Evolutionary conservation across 2,113 vertebrate species (phyloP).

Genomic region (Azemiops feae): DNA sequence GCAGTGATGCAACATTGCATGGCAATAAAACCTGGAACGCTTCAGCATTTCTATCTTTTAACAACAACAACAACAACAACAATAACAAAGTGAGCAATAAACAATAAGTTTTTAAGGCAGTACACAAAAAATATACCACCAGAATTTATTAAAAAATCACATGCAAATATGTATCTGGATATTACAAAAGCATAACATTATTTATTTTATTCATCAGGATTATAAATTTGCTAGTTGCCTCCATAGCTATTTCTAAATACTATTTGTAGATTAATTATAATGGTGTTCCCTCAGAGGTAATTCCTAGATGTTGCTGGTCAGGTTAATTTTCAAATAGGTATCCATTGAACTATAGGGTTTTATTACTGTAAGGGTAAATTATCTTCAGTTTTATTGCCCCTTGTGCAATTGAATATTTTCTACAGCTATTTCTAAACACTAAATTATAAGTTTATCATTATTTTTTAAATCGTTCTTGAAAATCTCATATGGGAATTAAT

Average conservation of each 20-base stretch:
- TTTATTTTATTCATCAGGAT: neutral
- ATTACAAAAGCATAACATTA: neutral
- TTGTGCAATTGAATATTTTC: neutral
- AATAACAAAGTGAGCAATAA: neutral
- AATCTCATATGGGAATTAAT: neutral
- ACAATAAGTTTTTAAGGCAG: neutral
- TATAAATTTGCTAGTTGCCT: neutral
- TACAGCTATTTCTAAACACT: neutral
- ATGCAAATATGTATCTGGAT: neutral
- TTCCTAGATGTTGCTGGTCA: neutral
- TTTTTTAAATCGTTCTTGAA: neutral
- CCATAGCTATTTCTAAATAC: neutral
- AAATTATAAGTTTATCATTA: neutral
- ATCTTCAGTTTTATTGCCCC: neutral
- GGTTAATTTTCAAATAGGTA: neutral
- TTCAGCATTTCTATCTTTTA: neutral
- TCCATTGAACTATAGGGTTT: neutral
- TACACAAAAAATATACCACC: neutral
- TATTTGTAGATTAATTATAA: neutral
- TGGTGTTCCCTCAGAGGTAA: neutral
- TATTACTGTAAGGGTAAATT: neutral
- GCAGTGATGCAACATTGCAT: neutral
- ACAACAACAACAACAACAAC: neutral
- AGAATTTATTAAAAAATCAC: neutral
- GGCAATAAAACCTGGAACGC: neutral